Percentiles rank a stretch among this genome's conserved stretches.
Conservation (phyloP, 1,140 invertebrate species). For the Rhynchophorus ferrugineus region DNA sequence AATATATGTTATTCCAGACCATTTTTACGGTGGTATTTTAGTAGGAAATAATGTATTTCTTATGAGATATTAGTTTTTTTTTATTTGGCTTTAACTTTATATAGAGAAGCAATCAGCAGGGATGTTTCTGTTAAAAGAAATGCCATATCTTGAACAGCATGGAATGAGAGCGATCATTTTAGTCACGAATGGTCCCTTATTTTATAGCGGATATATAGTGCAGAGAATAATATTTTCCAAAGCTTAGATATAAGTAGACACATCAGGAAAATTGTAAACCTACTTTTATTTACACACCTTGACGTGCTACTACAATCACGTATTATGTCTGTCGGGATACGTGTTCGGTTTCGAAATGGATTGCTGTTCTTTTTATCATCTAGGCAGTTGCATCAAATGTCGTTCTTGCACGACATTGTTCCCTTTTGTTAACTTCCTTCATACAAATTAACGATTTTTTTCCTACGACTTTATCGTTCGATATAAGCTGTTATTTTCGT, state of each 20-base stretch:
- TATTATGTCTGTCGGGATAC: background rate
- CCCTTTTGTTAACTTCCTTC: no score
- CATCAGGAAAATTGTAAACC: background rate
- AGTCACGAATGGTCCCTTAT: background rate
- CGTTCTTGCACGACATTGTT: no score
- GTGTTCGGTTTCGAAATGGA: background rate
- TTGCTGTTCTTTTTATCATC: background rate
- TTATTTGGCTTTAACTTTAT: no score
- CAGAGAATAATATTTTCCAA: background rate
- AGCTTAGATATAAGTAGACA: background rate
- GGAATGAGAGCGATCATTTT: background rate
- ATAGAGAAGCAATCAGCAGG: no score
- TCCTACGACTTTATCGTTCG: no score
- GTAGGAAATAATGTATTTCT: no score
- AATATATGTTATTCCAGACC: no score
- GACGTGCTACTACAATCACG: background rate
- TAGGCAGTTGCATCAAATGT: background rate
- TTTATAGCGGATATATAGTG: background rate
- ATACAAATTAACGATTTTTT: no score
- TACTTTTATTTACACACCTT: background rate
- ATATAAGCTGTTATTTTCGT: no score
- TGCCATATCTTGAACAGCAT: background rate
- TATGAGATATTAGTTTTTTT: no score
- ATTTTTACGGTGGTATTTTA: no score
- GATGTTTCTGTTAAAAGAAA: no score